phyloP scores from a whole-genome alignment of 1,140 invertebrate genomes.

The Agrypnia vestita region DNA sequence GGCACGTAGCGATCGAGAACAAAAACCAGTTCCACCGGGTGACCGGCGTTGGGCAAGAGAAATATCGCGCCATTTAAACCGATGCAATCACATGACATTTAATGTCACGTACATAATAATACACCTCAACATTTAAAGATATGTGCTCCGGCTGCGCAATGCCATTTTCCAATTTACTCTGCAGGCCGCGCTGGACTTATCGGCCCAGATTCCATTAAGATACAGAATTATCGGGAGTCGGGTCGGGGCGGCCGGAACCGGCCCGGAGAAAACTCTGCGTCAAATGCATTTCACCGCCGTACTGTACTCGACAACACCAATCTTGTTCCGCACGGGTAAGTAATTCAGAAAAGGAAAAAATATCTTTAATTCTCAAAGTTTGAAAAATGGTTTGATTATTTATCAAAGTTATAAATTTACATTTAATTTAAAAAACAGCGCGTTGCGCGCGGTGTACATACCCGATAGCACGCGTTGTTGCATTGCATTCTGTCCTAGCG shows the following conservation, averaged over 20 bases:
- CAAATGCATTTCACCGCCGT: conserved; percentile 2
- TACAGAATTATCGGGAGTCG: conserved; percentile 24
- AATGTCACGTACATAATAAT: not conserved
- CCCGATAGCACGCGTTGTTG: no score
- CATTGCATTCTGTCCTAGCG: no score
- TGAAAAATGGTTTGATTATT: no score
- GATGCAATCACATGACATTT: no score
- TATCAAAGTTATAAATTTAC: no score
- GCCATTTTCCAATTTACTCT: conserved; percentile 4
- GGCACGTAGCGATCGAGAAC: not conserved
- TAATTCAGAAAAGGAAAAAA: no score
- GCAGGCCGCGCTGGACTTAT: not conserved
- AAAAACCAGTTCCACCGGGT: not conserved
- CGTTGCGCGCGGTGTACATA: no score
- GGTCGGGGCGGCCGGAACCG: not conserved
- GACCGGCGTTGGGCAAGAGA: not conserved
- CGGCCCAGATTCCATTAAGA: conserved; percentile 31
- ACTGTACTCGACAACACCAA: no score
- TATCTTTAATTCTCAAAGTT: no score
- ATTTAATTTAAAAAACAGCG: no score
- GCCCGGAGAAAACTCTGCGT: not conserved
- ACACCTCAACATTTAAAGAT: not conserved
- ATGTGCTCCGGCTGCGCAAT: not conserved
- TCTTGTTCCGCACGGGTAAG: no score
- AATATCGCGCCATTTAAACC: not conserved